A percentile compares a stretch with the other conserved stretches of the same genome.
Conservation (phyloP, 2,113 vertebrate genomes). For the Phyllostomus discolor region DNA sequence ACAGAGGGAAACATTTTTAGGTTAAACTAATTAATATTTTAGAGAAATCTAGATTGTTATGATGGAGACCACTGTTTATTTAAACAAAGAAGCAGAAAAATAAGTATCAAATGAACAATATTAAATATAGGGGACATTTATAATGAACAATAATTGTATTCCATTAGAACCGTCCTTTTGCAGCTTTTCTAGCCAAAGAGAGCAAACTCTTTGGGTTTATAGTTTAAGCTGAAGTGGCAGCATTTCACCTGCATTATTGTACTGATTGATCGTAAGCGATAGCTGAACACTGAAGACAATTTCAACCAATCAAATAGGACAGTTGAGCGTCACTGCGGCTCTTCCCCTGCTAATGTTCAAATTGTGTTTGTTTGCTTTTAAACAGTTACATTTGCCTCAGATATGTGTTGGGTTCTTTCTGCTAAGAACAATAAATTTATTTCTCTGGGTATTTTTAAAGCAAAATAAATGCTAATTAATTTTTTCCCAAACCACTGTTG, state of each 20-base stretch:
- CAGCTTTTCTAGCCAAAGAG: background rate
- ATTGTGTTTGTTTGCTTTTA: background rate
- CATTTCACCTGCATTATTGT: background rate
- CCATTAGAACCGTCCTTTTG: background rate
- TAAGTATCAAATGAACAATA: background rate
- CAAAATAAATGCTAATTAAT: background rate
- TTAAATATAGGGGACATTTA: background rate
- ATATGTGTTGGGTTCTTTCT: conserved; percentile 31
- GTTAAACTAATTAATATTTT: conserved; percentile 60
- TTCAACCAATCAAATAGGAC: background rate
- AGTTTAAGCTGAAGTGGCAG: background rate
- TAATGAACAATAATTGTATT: background rate
- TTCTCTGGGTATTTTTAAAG: background rate
- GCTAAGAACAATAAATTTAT: background rate
- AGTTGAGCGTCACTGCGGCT: background rate
- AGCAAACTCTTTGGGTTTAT: background rate
- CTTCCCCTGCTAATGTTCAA: background rate
- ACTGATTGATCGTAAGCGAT: background rate
- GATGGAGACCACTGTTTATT: background rate
- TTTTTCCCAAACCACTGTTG: background rate
- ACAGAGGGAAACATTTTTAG: conserved; percentile 13
- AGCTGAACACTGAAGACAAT: background rate
- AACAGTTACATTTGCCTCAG: background rate
- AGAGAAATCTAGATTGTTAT: conserved; percentile 45
- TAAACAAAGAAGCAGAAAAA: conserved; percentile 26